Evolutionary conservation across 2,113 vertebrate genomes (phyloP).

Genomic region (Pipa parva): DNA sequence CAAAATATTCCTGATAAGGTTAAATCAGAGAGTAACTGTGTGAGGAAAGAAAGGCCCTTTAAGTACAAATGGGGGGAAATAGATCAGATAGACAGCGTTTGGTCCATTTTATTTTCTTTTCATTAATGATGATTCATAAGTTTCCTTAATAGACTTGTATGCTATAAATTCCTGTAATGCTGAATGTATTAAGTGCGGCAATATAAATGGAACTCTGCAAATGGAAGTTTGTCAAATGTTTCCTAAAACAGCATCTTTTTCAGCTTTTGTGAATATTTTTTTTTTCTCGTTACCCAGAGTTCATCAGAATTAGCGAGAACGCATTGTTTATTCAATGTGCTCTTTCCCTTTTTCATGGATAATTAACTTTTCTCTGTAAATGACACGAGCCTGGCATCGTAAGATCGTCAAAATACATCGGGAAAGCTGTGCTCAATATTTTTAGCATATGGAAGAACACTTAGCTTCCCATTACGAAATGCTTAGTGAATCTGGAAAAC

Average conservation of each 20-base stretch:
- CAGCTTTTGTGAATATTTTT: not conserved
- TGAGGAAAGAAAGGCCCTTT: too few species aligned
- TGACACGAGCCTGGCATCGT: constrained; percentile 13
- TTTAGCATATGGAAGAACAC: constrained; percentile 31
- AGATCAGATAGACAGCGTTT: too few species aligned
- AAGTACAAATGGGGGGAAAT: too few species aligned
- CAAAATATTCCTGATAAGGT: too few species aligned
- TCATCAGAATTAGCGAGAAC: constrained; percentile 12
- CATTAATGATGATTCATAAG: too few species aligned
- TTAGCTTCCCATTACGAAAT: constrained; percentile 11
- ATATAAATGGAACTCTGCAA: constrained; percentile 18
- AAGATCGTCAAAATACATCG: constrained; percentile 20
- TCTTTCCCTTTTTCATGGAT: constrained; percentile 30
- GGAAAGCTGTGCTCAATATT: constrained; percentile 29
- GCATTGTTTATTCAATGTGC: constrained; percentile 33
- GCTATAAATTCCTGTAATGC: too few species aligned
- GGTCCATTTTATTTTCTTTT: too few species aligned
- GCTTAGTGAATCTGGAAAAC: constrained; percentile 8
- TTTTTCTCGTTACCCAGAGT: not conserved
- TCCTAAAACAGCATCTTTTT: constrained; percentile 17
- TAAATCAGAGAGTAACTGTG: too few species aligned
- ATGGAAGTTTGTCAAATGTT: not conserved
- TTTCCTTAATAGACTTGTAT: too few species aligned
- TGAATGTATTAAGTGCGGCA: constrained; percentile 11
- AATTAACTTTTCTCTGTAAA: constrained; percentile 31